Evolutionary conservation across 92 coral and sea anemone genomes (phyloP), one percentile per base, ranked within the genome.

Genomic region (Paramuricea clavata): DNA sequence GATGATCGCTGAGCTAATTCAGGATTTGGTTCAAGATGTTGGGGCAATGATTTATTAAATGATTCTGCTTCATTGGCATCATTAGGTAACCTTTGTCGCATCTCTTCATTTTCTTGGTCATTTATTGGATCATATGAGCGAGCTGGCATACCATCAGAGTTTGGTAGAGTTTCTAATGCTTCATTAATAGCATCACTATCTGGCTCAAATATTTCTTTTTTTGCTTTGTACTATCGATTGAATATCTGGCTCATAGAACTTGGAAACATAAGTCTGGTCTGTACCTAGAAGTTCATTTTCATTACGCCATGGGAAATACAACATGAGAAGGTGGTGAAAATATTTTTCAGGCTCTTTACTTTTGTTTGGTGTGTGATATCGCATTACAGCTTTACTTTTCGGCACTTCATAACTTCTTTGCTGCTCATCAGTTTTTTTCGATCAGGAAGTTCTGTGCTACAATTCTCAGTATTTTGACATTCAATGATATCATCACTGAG

Each of bases 161-260:
- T 85, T 54, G 86, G 74, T 36, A 89, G 9, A 50, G 75, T 10
- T 44, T 89, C 78, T 2, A 85, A 78, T 67, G 92, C 92, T 79
- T 89, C 89, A 49, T 52, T 69, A n/a, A n/a, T n/a, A n/a, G n/a
- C n/a, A n/a, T n/a, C n/a, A n/a, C n/a, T n/a, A n/a, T n/a, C n/a
- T n/a, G 92, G 95, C 65, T 92, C 90, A 88, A 92, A 92, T 5
- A 27, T 31, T 35, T 81, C 59, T n/a, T 72, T 85, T 82, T 22
- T 84, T 84, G 30, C 67, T 44, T 84, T 91, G 56, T 56, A 92
- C 91, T n/a, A 91, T 52, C 47, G n/a, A n/a, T n/a, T 79, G 84
- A 17, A 91, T 91, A 30, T 33, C 78, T 25, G 84, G 85, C n/a
- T n/a, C n/a, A n/a, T n/a, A n/a, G n/a, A n/a, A n/a, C n/a, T n/a